These are phyloP conservation scores for Porites rus DNA, from an alignment of 92 coral and sea anemone species.

Conservation along the genomic window DNA sequence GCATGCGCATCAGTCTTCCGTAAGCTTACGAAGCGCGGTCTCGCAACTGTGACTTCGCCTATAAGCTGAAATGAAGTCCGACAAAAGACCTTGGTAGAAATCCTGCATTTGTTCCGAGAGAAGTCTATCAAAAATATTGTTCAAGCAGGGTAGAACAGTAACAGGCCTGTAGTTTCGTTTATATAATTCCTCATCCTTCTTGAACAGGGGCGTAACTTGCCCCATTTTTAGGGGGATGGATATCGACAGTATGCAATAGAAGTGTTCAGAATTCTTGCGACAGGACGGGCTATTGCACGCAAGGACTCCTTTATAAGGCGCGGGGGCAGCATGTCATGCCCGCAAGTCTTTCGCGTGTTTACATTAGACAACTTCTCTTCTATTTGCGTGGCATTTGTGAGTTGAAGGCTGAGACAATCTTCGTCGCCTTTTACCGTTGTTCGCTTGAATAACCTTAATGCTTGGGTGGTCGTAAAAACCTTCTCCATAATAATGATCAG, in stretches of 20 bases:
- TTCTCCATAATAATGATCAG: constrained; percentile 24
- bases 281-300: constrained; percentile 58
- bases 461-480: constrained; percentile 54
- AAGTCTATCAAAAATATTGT: constrained; percentile 63
- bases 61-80: constrained; percentile 59
- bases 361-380: constrained; percentile 34
- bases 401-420: constrained; percentile 8
- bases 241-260: constrained; percentile 56
- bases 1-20: constrained; percentile 50
- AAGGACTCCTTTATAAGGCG: constrained; percentile 55
- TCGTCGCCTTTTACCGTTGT: constrained; percentile 8
- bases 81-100: constrained; percentile 36
- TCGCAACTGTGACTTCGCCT: constrained; percentile 54
- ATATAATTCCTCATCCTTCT: not conserved
- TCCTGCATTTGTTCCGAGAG: constrained; percentile 42
- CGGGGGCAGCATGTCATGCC: no score
- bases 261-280: constrained; percentile 57
- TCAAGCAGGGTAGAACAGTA: constrained; percentile 61
- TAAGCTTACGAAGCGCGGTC: constrained; percentile 41
- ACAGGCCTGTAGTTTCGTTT: constrained; percentile 65
- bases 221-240: constrained; percentile 76
- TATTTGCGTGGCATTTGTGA: constrained; percentile 20
- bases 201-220: no score
- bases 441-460: constrained; percentile 37
- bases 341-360: no score